Percentiles rank a stretch among this genome's conserved stretches.
Evolutionary conservation across 1,140 invertebrate species (phyloP).

Genomic region (Caenorhabditis tropicalis): DNA sequence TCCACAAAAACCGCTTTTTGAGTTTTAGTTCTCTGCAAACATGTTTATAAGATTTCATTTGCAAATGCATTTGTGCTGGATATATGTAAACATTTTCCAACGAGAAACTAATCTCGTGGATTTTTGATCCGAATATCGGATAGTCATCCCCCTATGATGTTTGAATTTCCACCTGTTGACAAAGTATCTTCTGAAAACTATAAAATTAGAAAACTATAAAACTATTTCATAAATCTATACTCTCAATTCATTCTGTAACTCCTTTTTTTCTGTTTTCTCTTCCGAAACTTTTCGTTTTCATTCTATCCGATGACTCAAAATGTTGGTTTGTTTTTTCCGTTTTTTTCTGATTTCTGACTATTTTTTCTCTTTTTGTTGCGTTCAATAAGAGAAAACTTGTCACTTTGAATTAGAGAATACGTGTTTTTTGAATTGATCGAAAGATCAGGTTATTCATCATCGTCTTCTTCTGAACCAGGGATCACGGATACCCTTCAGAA

Average conservation of each 20-base stretch:
- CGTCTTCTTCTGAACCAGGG: too few species aligned
- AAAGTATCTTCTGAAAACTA: too few species aligned
- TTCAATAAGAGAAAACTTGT: neutral
- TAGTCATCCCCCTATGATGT: neutral
- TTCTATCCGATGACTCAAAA: neutral
- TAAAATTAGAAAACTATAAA: too few species aligned
- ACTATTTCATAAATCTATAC: too few species aligned
- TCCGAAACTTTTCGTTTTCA: neutral
- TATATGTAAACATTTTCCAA: neutral
- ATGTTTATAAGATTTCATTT: neutral
- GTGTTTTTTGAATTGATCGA: neutral
- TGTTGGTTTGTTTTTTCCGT: neutral
- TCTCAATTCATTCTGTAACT: neutral
- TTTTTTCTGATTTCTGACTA: neutral
- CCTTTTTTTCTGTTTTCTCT: neutral
- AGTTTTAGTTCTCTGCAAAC: slow-evolving; percentile 5
- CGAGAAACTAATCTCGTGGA: neutral
- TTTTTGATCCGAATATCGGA: neutral
- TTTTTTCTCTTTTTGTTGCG: neutral
- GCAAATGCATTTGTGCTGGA: neutral
- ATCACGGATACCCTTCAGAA: too few species aligned
- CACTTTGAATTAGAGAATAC: neutral
- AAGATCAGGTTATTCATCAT: neutral
- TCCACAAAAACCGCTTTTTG: neutral
- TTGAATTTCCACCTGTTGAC: too few species aligned